Evolutionary conservation across 2,888 invertebrate species (phyloP), one percentile per base, ranked within the genome.

Genomic region (Gortyna flavago): DNA sequence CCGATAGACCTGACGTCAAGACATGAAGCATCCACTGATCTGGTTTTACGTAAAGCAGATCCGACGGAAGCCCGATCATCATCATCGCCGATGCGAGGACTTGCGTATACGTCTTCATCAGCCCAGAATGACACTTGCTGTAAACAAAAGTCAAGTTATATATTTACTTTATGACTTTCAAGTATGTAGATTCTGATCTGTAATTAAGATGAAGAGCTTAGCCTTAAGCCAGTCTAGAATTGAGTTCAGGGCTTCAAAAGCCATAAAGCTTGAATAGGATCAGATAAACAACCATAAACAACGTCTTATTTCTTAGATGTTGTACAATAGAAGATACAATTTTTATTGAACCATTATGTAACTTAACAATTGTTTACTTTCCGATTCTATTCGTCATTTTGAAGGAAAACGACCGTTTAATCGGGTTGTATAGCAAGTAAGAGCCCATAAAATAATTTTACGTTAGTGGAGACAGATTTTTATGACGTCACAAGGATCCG

Each of bases 1-100:
- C 97, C 97, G 90, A 98, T 97, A 88, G 98, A 97, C 83, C 98
- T 97, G 89, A 99, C 97, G 90, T 99, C 99, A 83, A 98, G 97
- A 91, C 98, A 98, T 6, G 98, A 98, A 4, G 99, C 99, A 92
- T 99, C 99, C 95, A 99, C 98, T 84, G 99, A 98, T 91, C 98
- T 97, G 21, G 99, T 98, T 95, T 99, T 99, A 89, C 99, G 97
- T 88, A 99, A 94, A 89, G 98, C 98, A 6, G 98, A 98, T 59
- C 97, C 97, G 82, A 98, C 97, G 72, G 98, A 98, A 61, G 98
- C 97, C 61, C 97, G 95, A 90, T 98, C 98, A 72, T 97, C 97
- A 32, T 98, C 98, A 85, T 98, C 98, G 1, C 96, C 96, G 2
- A 90, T 89, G 57, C 97, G 95, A 13, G 97, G 98, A 88, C 97